These are phyloP conservation scores for Heliornis fulica DNA, from an alignment of 2,113 vertebrate genomes.

Conservation along the genomic window DNA sequence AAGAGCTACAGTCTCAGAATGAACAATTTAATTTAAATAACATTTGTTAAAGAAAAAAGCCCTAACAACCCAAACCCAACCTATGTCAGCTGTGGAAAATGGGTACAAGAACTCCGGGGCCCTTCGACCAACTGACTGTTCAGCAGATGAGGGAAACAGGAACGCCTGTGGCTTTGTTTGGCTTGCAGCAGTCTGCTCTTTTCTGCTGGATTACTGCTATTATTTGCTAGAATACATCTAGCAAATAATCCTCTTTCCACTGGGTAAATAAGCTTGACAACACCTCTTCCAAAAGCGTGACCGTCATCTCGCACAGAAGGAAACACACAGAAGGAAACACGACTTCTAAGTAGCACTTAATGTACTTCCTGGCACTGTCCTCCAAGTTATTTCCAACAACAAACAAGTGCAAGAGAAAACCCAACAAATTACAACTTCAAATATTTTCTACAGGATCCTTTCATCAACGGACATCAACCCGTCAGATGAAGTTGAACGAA, in stretches of 20 bases:
- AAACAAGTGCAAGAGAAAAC: not conserved
- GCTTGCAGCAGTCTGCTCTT: not conserved
- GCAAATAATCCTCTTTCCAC: constrained; percentile 8
- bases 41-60: not conserved
- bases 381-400: not conserved
- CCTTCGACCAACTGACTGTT: not conserved
- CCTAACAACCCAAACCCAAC: no score
- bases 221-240: not conserved
- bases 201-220: not conserved
- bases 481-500: rapidly evolving
- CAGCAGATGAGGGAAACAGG: not conserved
- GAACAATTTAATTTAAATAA: not conserved
- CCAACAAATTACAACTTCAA: not conserved
- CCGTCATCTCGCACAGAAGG: not conserved
- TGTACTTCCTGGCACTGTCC: not conserved
- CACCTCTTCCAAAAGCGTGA: not conserved
- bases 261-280: constrained; percentile 17
- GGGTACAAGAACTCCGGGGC: not conserved
- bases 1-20: not conserved
- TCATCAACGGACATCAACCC: not conserved
- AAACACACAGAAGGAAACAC: no score
- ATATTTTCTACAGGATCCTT: not conserved
- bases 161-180: not conserved
- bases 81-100: not conserved
- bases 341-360: not conserved